Percentiles rank a stretch among this genome's conserved stretches.
phyloP scores from a whole-genome alignment of 2,113 vertebrate species.

The Toxotes chatareus region DNA sequence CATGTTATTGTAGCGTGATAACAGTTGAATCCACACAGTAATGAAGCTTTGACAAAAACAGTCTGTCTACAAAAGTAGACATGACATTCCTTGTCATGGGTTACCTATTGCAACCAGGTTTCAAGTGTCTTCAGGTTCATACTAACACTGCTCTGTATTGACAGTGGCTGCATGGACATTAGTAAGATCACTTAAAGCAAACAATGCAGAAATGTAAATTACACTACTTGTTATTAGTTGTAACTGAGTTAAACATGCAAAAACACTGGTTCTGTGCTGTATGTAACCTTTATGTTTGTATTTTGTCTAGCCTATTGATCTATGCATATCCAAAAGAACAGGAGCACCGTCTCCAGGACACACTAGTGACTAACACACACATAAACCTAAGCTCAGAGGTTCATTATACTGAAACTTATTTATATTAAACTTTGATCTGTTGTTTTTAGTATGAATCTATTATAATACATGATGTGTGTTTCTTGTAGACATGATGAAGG shows the following conservation, averaged over 20 bases:
- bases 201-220: not conserved
- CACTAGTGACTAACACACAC: slow-evolving; percentile 63
- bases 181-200: not conserved
- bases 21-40: not conserved
- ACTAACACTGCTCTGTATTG: not conserved
- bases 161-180: not conserved
- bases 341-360: slow-evolving; percentile 45
- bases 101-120: not conserved
- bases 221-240: not conserved
- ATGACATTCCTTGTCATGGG: not conserved
- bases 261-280: slow-evolving; percentile 58
- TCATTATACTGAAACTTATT: slow-evolving; percentile 69
- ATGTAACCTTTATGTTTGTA: slow-evolving; percentile 44
- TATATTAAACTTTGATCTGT: slow-evolving; percentile 74
- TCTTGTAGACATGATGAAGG: slow-evolving; percentile 35
- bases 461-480: not conserved
- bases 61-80: not conserved
- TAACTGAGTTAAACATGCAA: slow-evolving; percentile 53
- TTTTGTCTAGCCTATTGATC: slow-evolving; percentile 63
- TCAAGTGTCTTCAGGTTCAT: not conserved
- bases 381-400: slow-evolving; percentile 54
- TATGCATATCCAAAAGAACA: slow-evolving; percentile 77
- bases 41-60: slow-evolving; percentile 1
- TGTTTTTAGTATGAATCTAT: slow-evolving; percentile 55
- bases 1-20: not conserved